These are phyloP conservation scores for Scaptomyza hsui DNA, from an alignment of 1,140 invertebrate species.

Conservation along the genomic window DNA sequence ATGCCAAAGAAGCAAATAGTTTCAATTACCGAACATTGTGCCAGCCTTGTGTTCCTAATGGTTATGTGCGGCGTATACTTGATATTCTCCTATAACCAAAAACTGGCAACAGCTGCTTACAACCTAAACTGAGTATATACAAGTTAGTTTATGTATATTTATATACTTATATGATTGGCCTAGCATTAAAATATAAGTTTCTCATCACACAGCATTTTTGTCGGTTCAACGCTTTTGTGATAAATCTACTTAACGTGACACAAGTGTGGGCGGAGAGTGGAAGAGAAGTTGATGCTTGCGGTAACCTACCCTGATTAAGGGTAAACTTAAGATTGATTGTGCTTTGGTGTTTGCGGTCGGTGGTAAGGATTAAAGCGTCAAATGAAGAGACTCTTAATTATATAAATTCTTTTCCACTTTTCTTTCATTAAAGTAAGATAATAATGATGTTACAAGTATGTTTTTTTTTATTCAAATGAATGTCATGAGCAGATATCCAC, in stretches of 20 bases:
- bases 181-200: conserved; percentile 16
- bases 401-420: conserved; percentile 24
- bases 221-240: conserved; percentile 42
- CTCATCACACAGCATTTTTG: conserved; percentile 9
- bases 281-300: background rate
- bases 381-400: conserved; percentile 52
- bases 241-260: conserved; percentile 48
- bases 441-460: conserved; percentile 58
- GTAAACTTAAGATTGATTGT: conserved; percentile 65
- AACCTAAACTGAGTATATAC: conserved; percentile 9
- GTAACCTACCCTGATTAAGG: conserved; percentile 34
- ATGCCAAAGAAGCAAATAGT: conserved; percentile 73
- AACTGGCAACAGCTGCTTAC: conserved; percentile 34
- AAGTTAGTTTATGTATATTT: background rate
- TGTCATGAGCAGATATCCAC: conserved; percentile 64
- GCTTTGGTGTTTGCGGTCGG: conserved; percentile 41
- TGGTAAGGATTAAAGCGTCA: conserved; percentile 39
- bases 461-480: conserved; percentile 52
- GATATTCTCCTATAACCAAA: conserved; percentile 50
- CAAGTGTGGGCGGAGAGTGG: no score
- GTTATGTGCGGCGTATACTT: conserved; percentile 62
- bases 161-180: conserved; percentile 7
- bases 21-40: conserved; percentile 63
- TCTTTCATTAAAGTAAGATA: conserved; percentile 27
- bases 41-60: conserved; percentile 43